Evolutionary conservation across 2,888 invertebrate species (phyloP), one percentile per base, ranked within the genome.

Genomic region (Koerneria pararmatus): DNA sequence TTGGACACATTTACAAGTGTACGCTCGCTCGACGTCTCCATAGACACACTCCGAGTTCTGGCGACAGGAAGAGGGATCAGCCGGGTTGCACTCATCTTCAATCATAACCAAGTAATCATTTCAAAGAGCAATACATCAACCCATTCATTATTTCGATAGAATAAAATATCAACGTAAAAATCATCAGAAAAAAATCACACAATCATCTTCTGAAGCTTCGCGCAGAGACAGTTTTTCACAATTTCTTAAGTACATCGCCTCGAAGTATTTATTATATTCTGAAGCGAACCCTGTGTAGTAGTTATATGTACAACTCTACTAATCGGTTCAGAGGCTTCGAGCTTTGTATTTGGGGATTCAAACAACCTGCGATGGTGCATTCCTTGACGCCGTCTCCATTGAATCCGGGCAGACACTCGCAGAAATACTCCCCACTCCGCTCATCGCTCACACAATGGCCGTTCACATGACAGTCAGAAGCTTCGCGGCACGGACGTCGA

Each of bases 1-100:
- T 51, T 57, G 41, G n/a, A 79, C 72, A 83, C 90, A 90, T 85
- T 87, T 87, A 79, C 90, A 90, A 1, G 80, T 77, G 67, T 84
- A 83, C 0, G 82, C 83, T 32, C 82, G 79, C 41, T 80, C 76
- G 8, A 79, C 68, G 24, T 75, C 75, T 58, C 78, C 78, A 71
- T 84, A 86, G 5, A 76, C 75, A 46, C 86, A 86, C 69, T 85
- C 72, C 11, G 81, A 70, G 61, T 82, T 75, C 54, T 74, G 74
- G 53, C 71, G 71, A 69, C 82, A 83, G n/a, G 74, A 69, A 27
- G 51, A 29, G n/a, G 72, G 72, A 24, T 76, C 71, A 0, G 74
- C 69, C 8, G 80, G 80, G 57, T 75, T 78, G 67, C 82, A 83
- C 62, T 78, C 71, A 53, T 80, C 81, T 78, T 61, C 15, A 72